Base-by-base conservation (phyloP, 1,140 invertebrate genomes). In the Phthorimaea operculella region DNA sequence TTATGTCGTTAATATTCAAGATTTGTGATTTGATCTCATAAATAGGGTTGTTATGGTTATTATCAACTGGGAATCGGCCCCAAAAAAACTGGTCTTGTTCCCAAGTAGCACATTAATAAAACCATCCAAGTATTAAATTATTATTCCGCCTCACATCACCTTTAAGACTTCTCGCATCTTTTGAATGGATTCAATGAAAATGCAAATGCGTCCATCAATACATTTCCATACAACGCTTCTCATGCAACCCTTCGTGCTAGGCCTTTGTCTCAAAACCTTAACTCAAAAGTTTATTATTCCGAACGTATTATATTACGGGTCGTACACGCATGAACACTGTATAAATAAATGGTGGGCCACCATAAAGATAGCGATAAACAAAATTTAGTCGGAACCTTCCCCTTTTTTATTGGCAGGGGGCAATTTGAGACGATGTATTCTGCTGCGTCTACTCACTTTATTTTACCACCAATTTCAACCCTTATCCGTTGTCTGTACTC, bases 301-400 rank as follows among this genome's bases (percentile, higher is more conserved):
- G 60, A 61, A 70, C 63, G 66, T 83, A 79, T 78, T 75, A 79
- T 75, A 76, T 80, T 80, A 76, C 74, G 61, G 65, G 63, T 63
- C 54, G 57, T 68, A 80, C 73, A 76, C 73, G 70, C 66, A 75
- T 72, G 67, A 66, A 63, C 66, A 69, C 69, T 62, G 66, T 74
- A 78, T 72, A 80, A 79, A 84, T 78, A 80, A 79, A 78, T 71
- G 70, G 48, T 74, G 68, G 76, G 59, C 70, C 68, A 68, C 74
- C 72, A 80, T 82, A 82, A 84, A 84, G 75, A 84, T 81, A 71
- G 66, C 68, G 78, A 84, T 82, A 84, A 84, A 84, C 78, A 82
- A 77, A 82, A 82, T 81, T 81, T 73, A 74, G 68, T 70, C 72
- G 68, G 64, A 70, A 66, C 68, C 73, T 77, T 78, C 70, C 78